These are phyloP conservation scores for Pyralis farinalis DNA, from an alignment of 2,888 invertebrate species.

Conservation along the genomic window DNA sequence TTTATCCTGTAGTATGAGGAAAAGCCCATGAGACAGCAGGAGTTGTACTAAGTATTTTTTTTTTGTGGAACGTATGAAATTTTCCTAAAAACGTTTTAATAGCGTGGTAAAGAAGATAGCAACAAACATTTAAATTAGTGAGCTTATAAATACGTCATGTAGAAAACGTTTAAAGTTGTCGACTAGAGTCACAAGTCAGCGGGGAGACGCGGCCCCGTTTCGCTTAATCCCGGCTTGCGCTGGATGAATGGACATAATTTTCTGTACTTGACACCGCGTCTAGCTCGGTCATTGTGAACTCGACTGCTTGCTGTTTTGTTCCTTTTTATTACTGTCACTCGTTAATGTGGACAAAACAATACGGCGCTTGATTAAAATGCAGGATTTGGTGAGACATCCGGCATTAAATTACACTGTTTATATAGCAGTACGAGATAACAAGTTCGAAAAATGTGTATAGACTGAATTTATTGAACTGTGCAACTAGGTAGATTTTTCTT, in stretches of 20 bases:
- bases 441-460: no score
- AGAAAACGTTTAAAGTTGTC: slow-evolving; percentile 51
- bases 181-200: slow-evolving; percentile 49
- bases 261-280: slow-evolving; percentile 76
- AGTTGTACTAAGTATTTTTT: no score
- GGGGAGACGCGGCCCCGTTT: slow-evolving; percentile 70
- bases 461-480: no score
- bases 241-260: slow-evolving; percentile 78
- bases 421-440: no score
- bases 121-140: slow-evolving; percentile 47
- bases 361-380: slow-evolving; percentile 1
- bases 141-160: slow-evolving; percentile 33
- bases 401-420: no score
- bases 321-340: slow-evolving; percentile 63
- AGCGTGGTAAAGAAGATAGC: neutral
- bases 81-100: no score
- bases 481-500: no score
- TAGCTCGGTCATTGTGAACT: slow-evolving; percentile 60
- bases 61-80: no score
- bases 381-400: no score
- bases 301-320: slow-evolving; percentile 54
- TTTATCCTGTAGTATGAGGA: no score
- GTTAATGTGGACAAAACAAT: slow-evolving; percentile 24
- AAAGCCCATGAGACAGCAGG: no score
- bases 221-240: slow-evolving; percentile 65